Evolutionary conservation across 2,888 invertebrate genomes (phyloP).

Genomic region (Hirtodrosophila confusa): DNA sequence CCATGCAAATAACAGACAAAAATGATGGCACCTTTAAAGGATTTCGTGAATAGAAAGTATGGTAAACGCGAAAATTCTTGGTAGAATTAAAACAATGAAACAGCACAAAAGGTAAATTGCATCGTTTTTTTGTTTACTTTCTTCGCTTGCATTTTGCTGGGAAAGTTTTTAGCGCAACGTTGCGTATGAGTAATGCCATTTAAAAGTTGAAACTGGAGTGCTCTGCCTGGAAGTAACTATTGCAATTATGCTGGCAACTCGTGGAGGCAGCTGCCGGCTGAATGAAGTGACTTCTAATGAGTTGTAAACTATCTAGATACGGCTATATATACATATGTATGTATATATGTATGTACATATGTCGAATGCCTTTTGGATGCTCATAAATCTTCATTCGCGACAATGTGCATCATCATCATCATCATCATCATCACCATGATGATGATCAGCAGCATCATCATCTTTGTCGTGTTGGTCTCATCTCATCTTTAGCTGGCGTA

Average conservation of each 20-base stretch:
- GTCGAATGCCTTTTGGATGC: slow-evolving; percentile 40
- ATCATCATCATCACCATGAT: slow-evolving; percentile 31
- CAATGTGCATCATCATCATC: slow-evolving; percentile 54
- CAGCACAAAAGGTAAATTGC: slow-evolving; percentile 14
- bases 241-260: slow-evolving; percentile 47
- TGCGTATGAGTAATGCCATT: slow-evolving; percentile 55
- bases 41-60: not conserved
- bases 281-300: slow-evolving; percentile 60
- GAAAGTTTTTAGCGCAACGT: slow-evolving; percentile 34
- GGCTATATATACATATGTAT: slow-evolving; percentile 2
- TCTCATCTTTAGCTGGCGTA: slow-evolving; percentile 38
- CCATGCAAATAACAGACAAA: slow-evolving; percentile 25
- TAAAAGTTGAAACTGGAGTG: slow-evolving; percentile 34
- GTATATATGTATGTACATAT: slow-evolving; percentile 7
- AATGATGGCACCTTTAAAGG: slow-evolving; percentile 21
- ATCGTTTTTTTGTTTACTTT: slow-evolving; percentile 3
- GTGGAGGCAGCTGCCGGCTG: slow-evolving; percentile 14
- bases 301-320: slow-evolving; percentile 54
- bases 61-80: not conserved
- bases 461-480: slow-evolving; percentile 26
- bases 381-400: slow-evolving; percentile 73
- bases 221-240: slow-evolving; percentile 41
- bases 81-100: slow-evolving; percentile 11
- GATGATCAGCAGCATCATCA: slow-evolving; percentile 16
- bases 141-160: not conserved